Percentiles rank a stretch among this genome's conserved stretches.
These are phyloP conservation scores for Cistogaster globosa DNA, from an alignment of 2,888 invertebrate species.

Conservation along the genomic window DNA sequence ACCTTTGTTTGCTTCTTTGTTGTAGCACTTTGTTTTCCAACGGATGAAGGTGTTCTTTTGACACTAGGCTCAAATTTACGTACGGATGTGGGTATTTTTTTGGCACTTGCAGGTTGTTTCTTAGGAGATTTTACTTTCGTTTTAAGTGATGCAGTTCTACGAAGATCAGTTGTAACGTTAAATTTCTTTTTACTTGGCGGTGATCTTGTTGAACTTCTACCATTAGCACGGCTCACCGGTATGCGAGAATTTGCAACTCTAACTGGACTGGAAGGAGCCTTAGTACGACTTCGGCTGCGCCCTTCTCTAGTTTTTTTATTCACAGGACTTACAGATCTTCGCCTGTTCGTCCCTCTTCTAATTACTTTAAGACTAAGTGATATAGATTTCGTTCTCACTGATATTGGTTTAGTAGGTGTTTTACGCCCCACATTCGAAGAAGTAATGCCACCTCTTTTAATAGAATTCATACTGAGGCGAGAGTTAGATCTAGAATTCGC, in stretches of 20 bases:
- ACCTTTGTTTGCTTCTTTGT: constrained; percentile 66
- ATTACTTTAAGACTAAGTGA: constrained; percentile 77
- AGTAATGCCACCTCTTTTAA: constrained; percentile 70
- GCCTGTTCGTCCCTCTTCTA: constrained; percentile 63
- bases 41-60: constrained; percentile 73
- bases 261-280: constrained; percentile 58
- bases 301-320: constrained; percentile 61
- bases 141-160: constrained; percentile 56
- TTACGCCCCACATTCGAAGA: constrained; percentile 76
- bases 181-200: constrained; percentile 66
- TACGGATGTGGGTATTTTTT: constrained; percentile 77
- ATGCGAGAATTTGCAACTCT: constrained; percentile 77
- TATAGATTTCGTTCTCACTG: constrained; percentile 77
- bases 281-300: constrained; percentile 63
- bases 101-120: constrained; percentile 80
- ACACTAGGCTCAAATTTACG: constrained; percentile 73
- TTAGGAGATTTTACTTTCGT: constrained; percentile 60
- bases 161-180: constrained; percentile 15
- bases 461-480: constrained; percentile 77
- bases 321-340: constrained; percentile 78
- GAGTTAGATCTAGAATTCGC: constrained; percentile 76
- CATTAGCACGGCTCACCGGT: constrained; percentile 75
- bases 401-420: constrained; percentile 64
- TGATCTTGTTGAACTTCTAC: constrained; percentile 64
- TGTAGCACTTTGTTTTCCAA: constrained; percentile 65